Evolutionary conservation across 2,797 vertebrate genomes (phyloP).

Genomic region (Lepus oiostolus): DNA sequence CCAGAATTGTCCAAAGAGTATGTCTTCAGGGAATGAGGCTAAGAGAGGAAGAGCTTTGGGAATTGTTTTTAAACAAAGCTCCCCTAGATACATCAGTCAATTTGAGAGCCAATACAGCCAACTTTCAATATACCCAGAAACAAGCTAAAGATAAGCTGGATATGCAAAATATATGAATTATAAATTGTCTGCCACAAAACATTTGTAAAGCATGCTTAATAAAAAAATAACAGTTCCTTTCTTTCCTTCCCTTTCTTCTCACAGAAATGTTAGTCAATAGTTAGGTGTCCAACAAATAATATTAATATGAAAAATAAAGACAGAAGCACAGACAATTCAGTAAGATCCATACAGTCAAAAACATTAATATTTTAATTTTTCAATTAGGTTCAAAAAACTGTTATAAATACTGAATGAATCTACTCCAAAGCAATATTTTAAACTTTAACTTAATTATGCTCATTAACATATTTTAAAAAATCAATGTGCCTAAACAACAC

Average conservation of each 20-base stretch:
- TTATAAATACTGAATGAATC: slow-evolving; percentile 50
- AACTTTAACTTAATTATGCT: slow-evolving; percentile 48
- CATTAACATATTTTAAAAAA: slow-evolving; percentile 46
- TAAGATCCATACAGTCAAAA: slow-evolving; percentile 57
- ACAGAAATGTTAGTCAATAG: not conserved
- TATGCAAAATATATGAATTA: slow-evolving; percentile 37
- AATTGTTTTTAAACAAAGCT: slow-evolving; percentile 52
- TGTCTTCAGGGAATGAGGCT: not conserved
- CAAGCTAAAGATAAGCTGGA: slow-evolving; percentile 29
- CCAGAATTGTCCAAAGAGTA: not conserved
- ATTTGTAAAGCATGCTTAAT: slow-evolving; percentile 45
- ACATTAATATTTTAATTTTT: slow-evolving; percentile 13
- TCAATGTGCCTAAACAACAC: not conserved
- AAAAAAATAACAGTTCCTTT: slow-evolving; percentile 32
- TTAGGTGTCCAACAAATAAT: slow-evolving; percentile 34
- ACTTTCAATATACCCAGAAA: slow-evolving; percentile 54
- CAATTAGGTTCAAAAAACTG: slow-evolving; percentile 23
- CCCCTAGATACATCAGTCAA: slow-evolving; percentile 36
- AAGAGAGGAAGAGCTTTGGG: not conserved
- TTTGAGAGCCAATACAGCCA: not conserved
- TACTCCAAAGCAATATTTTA: slow-evolving; percentile 45
- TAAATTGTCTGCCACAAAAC: slow-evolving; percentile 19
- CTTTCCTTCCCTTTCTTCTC: slow-evolving; percentile 24
- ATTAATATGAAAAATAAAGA: slow-evolving; percentile 60
- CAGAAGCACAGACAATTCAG: not conserved